Conservation (phyloP, 2,888 invertebrate genomes). For the Clunio marinus region DNA sequence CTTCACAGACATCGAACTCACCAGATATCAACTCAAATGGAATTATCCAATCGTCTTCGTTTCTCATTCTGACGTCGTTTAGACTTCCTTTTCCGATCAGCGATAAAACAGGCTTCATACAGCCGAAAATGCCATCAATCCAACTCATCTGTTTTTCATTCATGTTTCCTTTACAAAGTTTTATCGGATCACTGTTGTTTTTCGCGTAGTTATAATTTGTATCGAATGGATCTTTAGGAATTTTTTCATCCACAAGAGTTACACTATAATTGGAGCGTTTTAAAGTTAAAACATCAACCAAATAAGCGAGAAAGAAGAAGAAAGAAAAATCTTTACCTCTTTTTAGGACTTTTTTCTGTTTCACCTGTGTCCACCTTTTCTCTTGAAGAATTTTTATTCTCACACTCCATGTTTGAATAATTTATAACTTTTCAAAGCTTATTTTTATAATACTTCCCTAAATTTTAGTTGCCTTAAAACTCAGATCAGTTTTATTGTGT, state of each 20-base stretch:
- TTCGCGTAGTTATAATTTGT: neutral
- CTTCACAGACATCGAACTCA: too few species aligned
- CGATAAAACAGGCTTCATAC: constrained; percentile 82
- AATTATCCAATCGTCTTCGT: constrained; percentile 71
- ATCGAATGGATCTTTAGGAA: neutral
- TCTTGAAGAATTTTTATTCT: too few species aligned
- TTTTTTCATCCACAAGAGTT: neutral
- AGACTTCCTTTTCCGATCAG: constrained; percentile 74
- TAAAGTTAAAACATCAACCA: too few species aligned
- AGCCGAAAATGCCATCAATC: constrained; percentile 61
- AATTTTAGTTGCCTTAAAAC: too few species aligned
- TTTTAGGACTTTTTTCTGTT: constrained; percentile 3
- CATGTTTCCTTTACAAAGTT: neutral
- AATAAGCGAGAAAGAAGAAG: too few species aligned
- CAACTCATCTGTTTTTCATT: neutral
- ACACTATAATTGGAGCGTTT: neutral
- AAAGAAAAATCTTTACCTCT: neutral
- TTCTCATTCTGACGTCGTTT: constrained; percentile 59
- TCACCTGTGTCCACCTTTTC: neutral
- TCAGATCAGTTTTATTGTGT: too few species aligned
- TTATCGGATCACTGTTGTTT: neutral
- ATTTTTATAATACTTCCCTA: too few species aligned
- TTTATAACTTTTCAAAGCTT: too few species aligned
- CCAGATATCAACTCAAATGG: constrained; percentile 78
- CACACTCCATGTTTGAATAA: too few species aligned